phyloP scores from a whole-genome alignment of 2,888 invertebrate genomes.

The Epinotia nisella region DNA sequence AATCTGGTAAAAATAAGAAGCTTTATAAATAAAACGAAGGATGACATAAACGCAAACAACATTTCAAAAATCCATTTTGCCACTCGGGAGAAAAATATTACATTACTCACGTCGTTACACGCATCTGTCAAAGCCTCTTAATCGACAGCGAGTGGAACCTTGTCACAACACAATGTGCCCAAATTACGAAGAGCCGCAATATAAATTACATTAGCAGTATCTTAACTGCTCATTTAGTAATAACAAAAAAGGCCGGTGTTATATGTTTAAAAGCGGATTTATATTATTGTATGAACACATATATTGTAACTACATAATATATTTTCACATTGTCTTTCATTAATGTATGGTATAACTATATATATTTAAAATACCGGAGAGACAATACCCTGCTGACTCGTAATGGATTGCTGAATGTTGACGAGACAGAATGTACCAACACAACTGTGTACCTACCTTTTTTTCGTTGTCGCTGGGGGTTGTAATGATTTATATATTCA shows the following conservation, averaged over 20 bases:
- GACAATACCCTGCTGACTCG: too few relatives aligned
- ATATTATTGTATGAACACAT: too few relatives aligned
- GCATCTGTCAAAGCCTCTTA: constrained; percentile 28
- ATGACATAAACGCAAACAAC: neutral
- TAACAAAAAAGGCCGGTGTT: neutral
- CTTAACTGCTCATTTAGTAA: neutral
- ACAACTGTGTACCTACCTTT: too few relatives aligned
- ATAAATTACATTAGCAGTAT: neutral
- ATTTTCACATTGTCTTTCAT: too few relatives aligned
- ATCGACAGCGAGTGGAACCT: constrained; percentile 14
- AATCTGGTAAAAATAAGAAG: neutral
- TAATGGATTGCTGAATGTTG: too few relatives aligned
- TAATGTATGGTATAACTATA: too few relatives aligned
- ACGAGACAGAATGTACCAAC: too few relatives aligned
- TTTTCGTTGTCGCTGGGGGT: too few relatives aligned
- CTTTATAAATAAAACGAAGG: neutral
- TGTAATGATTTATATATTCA: too few relatives aligned
- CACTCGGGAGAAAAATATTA: neutral
- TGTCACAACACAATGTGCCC: constrained; percentile 16
- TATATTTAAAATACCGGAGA: too few relatives aligned
- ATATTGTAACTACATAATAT: too few relatives aligned
- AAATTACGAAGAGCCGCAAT: constrained; percentile 4
- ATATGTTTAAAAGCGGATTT: neutral
- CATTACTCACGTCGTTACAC: constrained; percentile 24
- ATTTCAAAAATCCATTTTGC: constrained; percentile 25